Conservation (phyloP, 2,888 invertebrate species). For the Tubulanus polymorphus region DNA sequence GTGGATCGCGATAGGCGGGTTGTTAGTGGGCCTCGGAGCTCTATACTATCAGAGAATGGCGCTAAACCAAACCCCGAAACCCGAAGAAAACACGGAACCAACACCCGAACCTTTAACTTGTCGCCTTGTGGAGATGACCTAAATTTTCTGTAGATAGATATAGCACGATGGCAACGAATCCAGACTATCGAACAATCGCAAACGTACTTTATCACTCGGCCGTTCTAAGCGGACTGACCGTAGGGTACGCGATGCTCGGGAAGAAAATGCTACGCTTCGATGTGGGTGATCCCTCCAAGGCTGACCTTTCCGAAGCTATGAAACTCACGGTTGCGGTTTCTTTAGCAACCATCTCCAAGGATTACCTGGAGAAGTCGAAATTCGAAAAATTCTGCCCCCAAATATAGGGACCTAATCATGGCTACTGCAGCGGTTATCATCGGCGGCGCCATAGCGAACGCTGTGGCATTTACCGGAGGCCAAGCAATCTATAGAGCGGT, state of each 20-base stretch:
- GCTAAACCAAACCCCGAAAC: too few relatives aligned
- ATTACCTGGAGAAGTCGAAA: background rate
- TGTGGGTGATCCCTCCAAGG: background rate
- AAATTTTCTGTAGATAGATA: background rate
- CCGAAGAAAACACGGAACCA: too few relatives aligned
- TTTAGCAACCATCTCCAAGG: background rate
- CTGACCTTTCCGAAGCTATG: background rate
- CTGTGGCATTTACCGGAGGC: background rate
- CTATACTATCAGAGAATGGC: too few relatives aligned
- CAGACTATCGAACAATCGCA: background rate
- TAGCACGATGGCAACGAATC: background rate
- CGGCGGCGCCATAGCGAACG: background rate
- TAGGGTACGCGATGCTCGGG: background rate
- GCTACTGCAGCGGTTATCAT: background rate
- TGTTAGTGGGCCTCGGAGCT: too few relatives aligned
- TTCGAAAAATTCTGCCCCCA: background rate
- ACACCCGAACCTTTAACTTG: too few relatives aligned
- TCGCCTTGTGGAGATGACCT: too few relatives aligned
- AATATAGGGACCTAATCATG: background rate
- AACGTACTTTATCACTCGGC: background rate
- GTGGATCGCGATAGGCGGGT: too few relatives aligned
- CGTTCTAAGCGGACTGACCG: background rate
- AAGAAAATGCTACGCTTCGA: background rate
- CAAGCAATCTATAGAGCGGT: background rate
- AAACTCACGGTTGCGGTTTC: background rate